Conservation (phyloP, 2,888 invertebrate species). For the Eupithecia abbreviata region DNA sequence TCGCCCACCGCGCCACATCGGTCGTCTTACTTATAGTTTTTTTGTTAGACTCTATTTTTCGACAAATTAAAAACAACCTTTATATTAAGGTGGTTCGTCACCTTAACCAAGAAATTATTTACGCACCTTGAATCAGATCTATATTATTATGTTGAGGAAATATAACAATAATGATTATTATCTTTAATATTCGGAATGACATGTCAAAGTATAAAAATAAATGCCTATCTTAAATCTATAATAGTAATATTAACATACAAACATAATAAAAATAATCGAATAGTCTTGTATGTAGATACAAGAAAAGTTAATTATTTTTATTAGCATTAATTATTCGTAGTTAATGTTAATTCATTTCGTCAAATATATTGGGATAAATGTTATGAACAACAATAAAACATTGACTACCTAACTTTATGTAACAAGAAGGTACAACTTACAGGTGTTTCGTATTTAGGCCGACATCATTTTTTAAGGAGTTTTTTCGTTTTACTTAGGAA, state of each 20-base stretch:
- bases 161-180: not conserved
- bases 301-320: not conserved
- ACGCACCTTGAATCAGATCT: not conserved
- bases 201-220: conserved; percentile 2
- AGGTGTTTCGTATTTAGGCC: no score
- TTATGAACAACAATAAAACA: no score
- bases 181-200: not conserved
- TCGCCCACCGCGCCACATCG: no score
- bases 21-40: no score
- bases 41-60: not conserved
- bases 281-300: not conserved
- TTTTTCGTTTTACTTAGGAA: no score
- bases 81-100: not conserved
- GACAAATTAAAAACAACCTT: not conserved
- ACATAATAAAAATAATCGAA: no score
- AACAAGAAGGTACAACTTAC: no score
- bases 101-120: not conserved
- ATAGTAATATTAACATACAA: not conserved
- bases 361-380: not conserved
- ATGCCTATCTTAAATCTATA: not conserved
- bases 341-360: not conserved
- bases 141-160: not conserved
- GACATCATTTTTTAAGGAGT: no score
- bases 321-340: not conserved
- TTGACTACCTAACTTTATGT: no score